Evolutionary conservation across 2,797 vertebrate species (phyloP), one percentile per base, ranked within the genome.

Genomic region (Cryptoblepharus egeriae): DNA sequence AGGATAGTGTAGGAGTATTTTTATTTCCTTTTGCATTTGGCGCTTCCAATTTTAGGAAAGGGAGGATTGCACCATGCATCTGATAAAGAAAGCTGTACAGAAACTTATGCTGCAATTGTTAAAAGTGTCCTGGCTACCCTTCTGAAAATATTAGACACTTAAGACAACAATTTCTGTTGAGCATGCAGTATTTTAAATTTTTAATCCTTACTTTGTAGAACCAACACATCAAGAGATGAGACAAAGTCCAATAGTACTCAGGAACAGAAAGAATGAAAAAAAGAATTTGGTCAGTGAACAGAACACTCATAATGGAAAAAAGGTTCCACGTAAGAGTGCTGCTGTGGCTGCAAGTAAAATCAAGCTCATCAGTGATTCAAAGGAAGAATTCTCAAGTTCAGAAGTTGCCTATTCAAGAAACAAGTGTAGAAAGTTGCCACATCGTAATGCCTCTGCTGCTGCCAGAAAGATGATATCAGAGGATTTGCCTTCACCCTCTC

Each of bases 311-410:
- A 85, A 83, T 16, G 81, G 77, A 72, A 92, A 87, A 84, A 89
- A 89, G 82, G 85, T 57, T 8, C 93, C 96, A 80, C 95, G 94
- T 81, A 96, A 96, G 85, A 97, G 97, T 0, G 97, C 97, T 18
- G 83, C 96, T 90, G 95, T 96, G 13, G 97, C 97, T 52, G 96
- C 97, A 70, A 96, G 89, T 90, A 98, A 95, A 93, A 97, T 97
- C 79, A 98, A 97, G 88, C 94, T 95, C 49, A 94, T 97, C 42
- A 96, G 95, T 20, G 96, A 88, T 1, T 94, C 93, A 1, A 97
- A 97, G 61, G 96, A 96, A 67, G 95, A 95, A 5, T 67, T 92
- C 72, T 91, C 91, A 87, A 88, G 84, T 75, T 85, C 94, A 77
- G 92, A 91, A 77, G 85, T 82, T 81, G 85, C 80, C 32, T 84